Conservation (phyloP, 2,113 vertebrate species). For the Pachycephala philippinensis region DNA sequence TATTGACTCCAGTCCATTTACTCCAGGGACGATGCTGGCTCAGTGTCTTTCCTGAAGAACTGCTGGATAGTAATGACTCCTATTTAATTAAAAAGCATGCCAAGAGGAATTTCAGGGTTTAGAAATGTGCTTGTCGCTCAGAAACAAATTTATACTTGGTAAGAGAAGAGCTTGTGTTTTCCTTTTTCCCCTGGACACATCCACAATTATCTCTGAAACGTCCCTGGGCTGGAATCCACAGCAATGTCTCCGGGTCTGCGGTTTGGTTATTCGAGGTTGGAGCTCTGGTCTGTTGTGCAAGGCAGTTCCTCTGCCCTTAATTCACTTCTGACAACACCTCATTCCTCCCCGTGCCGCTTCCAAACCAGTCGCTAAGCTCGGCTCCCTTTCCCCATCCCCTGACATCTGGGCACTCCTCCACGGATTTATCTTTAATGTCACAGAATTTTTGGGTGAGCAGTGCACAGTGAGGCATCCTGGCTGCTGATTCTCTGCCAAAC, state of each 20-base stretch:
- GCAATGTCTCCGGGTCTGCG: neutral
- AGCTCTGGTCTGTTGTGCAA: conserved; percentile 7
- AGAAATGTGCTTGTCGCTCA: conserved; percentile 27
- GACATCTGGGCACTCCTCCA: neutral
- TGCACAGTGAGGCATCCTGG: neutral
- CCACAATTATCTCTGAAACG: neutral
- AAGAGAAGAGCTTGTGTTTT: neutral
- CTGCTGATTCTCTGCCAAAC: neutral
- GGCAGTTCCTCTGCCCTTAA: conserved; percentile 26
- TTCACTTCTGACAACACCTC: neutral
- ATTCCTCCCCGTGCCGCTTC: neutral
- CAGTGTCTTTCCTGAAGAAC: conserved; percentile 39
- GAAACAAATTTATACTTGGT: neutral
- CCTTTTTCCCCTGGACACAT: neutral
- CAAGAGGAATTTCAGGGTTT: conserved; percentile 34
- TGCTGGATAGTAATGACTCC: neutral
- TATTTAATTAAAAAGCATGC: conserved; percentile 4
- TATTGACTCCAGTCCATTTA: conserved; percentile 1
- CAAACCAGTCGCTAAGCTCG: neutral
- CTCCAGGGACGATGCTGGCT: conserved; percentile 36
- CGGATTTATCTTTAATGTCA: neutral
- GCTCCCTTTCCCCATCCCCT: neutral
- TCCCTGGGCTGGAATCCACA: neutral
- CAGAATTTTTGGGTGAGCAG: neutral
- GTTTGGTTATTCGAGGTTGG: neutral